phyloP scores from a whole-genome alignment of 37 sponge, comb jelly and placozoan species.

The Haliclona indistincta region DNA sequence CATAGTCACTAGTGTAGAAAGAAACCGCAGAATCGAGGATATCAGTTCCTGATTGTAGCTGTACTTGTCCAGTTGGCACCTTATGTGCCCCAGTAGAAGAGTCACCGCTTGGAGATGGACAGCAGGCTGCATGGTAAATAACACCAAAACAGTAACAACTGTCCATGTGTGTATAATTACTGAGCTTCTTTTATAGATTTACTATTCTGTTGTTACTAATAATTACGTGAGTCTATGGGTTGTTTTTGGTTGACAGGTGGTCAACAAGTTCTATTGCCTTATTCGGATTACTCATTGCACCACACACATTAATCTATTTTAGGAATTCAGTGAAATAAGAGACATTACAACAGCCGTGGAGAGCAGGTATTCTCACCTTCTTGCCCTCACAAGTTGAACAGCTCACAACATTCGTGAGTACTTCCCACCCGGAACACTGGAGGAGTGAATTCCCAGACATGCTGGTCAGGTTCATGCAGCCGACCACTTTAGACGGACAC shows the following conservation, averaged over 20 bases:
- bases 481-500: conserved; percentile 17
- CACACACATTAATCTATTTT: no score
- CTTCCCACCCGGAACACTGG: conserved; percentile 44
- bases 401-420: conserved; percentile 17
- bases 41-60: not conserved
- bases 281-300: not conserved
- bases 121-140: not conserved
- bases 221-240: no score
- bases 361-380: no score
- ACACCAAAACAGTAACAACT: not conserved
- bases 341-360: no score
- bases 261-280: not conserved
- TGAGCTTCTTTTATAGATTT: no score
- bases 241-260: not conserved
- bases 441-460: conserved; percentile 15
- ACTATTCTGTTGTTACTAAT: not conserved
- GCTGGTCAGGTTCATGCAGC: conserved; percentile 54
- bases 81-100: not conserved
- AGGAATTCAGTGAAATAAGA: not conserved
- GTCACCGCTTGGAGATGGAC: conserved; percentile 1
- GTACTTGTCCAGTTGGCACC: not conserved
- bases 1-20: not conserved
- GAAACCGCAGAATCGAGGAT: not conserved
- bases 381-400: conserved; percentile 9
- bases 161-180: not conserved